Evolutionary conservation across 1,140 invertebrate genomes (phyloP), one percentile per base, ranked within the genome.

Genomic region (Drosophila seguyi): DNA sequence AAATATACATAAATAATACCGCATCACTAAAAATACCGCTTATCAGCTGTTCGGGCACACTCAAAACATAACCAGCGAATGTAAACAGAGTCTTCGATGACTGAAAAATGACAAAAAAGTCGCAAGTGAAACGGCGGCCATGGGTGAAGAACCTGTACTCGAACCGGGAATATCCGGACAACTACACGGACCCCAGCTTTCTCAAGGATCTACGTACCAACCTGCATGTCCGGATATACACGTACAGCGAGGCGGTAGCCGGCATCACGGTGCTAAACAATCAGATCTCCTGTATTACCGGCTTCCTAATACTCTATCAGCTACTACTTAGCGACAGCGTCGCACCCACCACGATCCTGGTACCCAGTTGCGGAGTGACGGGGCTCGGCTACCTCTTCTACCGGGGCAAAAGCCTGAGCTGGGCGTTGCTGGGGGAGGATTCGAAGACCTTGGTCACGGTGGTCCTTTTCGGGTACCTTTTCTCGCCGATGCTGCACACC

Each of bases 61-160:
- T 48, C 8, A 3, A 25, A 31, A 5, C 7, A 25, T 13, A 4
- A 16, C 8, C 27, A 38, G 8, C 36, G 38, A 62, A 55, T 75
- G 52, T 78, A 77, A 78, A 77, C 39, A 77, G 41, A 68, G 13
- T 57, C 10, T n/a, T 48, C 22, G n/a, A 74, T 63, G 45, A 25
- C 22, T 47, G 1, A 52, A 81, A 79, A 59, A 88, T 88, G 85
- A 47, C 65, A 5, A 81, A 62, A 58, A 75, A 53, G 4, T 20
- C 53, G n/a, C 53, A 81, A 27, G 16, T 50, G 6, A 90, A 78
- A 34, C 78, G 82, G 38, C 73, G 82, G 42, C 93, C 93, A 18
- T 99, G 98, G 98, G 94, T 95, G 66, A 98, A 98, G 93, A 97
- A 97, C 87, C 93, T 99, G 18, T 99, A 98, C 82, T 96, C 97